Conservation (phyloP, 2,797 vertebrate genomes). For the Todus mexicanus region DNA sequence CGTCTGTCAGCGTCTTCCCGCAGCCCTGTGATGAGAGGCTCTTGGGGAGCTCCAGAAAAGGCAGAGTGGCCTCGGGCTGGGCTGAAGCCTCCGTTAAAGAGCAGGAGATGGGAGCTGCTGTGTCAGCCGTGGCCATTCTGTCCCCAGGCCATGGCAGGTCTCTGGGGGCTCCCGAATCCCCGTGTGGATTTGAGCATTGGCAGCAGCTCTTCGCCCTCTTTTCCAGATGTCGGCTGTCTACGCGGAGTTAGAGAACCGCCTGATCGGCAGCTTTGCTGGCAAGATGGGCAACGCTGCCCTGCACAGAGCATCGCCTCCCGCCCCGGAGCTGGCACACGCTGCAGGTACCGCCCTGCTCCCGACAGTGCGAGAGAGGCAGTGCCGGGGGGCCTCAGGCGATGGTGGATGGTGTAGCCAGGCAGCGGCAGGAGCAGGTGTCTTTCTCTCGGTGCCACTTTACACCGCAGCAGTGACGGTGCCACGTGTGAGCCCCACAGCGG, state of each 20-base stretch:
- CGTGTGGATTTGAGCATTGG: fast-evolving
- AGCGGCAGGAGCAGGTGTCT: fast-evolving
- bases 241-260: conserved; percentile 86
- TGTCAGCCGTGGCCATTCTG: neutral
- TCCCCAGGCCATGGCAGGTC: neutral
- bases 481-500: fast-evolving
- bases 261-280: conserved; percentile 80
- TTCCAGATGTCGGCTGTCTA: conserved; percentile 93
- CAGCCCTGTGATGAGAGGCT: neutral
- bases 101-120: neutral
- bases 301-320: conserved; percentile 77
- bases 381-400: fast-evolving
- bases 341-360: conserved; percentile 62
- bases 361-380: fast-evolving
- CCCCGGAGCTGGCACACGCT: conserved; percentile 72
- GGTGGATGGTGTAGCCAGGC: neutral
- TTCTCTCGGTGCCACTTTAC: fast-evolving
- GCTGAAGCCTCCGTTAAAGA: neutral
- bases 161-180: neutral
- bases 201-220: neutral
- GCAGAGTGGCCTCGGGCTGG: neutral
- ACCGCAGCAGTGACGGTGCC: fast-evolving
- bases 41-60: neutral
- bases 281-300: conserved; percentile 73
- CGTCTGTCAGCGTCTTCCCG: neutral